Conservation (phyloP, 2,888 invertebrate species). For the Synergus laeviventris region DNA sequence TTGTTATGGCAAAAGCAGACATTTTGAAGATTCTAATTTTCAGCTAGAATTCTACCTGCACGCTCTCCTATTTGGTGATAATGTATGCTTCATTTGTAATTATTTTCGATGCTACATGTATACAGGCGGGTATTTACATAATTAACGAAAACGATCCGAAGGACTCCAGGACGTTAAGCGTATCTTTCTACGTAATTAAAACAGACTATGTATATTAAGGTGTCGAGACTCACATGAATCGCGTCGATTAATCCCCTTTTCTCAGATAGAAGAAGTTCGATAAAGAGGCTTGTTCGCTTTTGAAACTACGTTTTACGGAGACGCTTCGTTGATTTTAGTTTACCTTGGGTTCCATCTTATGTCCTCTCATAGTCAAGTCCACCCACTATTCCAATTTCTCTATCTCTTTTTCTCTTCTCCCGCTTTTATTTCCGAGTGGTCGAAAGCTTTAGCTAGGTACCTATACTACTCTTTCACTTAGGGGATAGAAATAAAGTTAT, state of each 20-base stretch:
- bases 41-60: not conserved
- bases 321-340: conserved; percentile 43
- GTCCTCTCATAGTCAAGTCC: not conserved
- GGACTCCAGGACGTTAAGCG: not conserved
- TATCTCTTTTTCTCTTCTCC: not conserved
- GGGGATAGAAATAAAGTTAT: too few species aligned
- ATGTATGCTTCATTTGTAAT: not conserved
- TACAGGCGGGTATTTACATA: not conserved
- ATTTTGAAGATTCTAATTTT: too few species aligned
- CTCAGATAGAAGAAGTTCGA: conserved; percentile 43
- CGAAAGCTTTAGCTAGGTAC: too few species aligned
- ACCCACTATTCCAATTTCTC: not conserved
- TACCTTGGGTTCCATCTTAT: conserved; percentile 41
- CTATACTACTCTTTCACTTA: too few species aligned
- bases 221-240: conserved; percentile 44
- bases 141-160: not conserved
- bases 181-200: not conserved
- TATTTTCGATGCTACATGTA: not conserved
- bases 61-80: not conserved
- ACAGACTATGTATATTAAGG: not conserved
- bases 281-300: conserved; percentile 45
- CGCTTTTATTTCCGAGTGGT: too few species aligned
- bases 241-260: conserved; percentile 44
- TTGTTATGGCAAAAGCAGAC: too few species aligned
- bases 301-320: conserved; percentile 40